A percentile compares a stretch with the other conserved stretches of the same genome.
Conservation (phyloP, 2,113 vertebrate species). For the Polypterus senegalus region DNA sequence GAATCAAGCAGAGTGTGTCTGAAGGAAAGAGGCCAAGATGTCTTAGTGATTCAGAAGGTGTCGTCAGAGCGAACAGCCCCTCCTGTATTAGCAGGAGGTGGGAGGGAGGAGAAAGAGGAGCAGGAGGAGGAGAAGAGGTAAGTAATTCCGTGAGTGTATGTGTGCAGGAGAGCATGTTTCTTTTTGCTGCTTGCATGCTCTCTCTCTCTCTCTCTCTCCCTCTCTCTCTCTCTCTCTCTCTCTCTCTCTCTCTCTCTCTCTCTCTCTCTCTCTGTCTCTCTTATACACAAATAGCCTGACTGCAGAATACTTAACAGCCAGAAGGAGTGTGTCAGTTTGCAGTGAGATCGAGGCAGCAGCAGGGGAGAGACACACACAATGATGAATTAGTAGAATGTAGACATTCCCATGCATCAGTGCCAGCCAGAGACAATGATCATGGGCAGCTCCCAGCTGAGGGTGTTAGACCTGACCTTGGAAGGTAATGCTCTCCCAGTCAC, state of each 20-base stretch:
- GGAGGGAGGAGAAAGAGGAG: constrained; percentile 30
- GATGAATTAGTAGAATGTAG: constrained; percentile 16
- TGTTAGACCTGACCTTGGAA: constrained; percentile 48
- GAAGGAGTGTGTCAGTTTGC: constrained; percentile 42
- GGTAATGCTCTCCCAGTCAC: constrained; percentile 55
- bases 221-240: constrained; percentile 14
- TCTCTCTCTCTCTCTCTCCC: constrained; percentile 8
- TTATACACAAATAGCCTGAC: constrained; percentile 39
- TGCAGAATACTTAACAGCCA: constrained; percentile 48
- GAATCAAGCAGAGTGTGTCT: constrained; percentile 61
- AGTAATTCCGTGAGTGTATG: constrained; percentile 20
- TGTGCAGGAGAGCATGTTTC: too few species aligned
- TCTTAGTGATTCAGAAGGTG: constrained; percentile 76
- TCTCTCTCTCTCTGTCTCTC: constrained; percentile 12
- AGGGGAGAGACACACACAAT: constrained; percentile 32
- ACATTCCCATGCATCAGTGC: constrained; percentile 28
- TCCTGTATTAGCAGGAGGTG: constrained; percentile 38
- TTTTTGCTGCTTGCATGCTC: not conserved
- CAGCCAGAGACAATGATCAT: constrained; percentile 45
- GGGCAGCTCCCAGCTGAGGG: constrained; percentile 64
- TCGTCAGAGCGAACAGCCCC: constrained; percentile 67
- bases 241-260: constrained; percentile 11
- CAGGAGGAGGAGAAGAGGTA: constrained; percentile 42
- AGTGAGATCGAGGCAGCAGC: constrained; percentile 29
- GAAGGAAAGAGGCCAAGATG: constrained; percentile 61